Conservation (phyloP, 2,113 vertebrate species). For the Ibidorhyncha struthersii region DNA sequence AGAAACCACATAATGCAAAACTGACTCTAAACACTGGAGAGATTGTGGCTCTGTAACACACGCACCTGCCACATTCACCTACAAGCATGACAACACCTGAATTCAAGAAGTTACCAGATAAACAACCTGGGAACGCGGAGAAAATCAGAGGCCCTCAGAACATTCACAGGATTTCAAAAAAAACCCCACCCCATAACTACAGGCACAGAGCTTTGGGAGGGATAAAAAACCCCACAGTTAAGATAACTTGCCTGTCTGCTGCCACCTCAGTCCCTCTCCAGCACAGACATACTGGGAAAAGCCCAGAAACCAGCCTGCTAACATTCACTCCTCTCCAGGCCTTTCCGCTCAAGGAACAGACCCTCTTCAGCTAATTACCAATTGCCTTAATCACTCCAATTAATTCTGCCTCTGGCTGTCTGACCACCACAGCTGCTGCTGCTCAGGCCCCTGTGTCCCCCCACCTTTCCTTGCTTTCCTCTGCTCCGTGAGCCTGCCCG, state of each 20-base stretch:
- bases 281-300: not conserved
- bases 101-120: not conserved
- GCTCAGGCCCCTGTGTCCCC: not conserved
- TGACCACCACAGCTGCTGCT: not conserved
- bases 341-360: not conserved
- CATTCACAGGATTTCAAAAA: not conserved
- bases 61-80: not conserved
- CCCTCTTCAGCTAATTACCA: not conserved
- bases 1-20: not conserved
- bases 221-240: accelerated
- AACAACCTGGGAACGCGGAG: not conserved
- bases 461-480: not conserved
- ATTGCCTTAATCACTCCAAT: not conserved
- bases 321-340: not conserved
- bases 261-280: not conserved
- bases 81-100: accelerated
- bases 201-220: accelerated
- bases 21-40: not conserved
- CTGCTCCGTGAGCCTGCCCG: not conserved
- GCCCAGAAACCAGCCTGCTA: not conserved
- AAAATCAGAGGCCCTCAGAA: not conserved
- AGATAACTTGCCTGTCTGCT: not conserved
- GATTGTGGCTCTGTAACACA: accelerated
- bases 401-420: not conserved
- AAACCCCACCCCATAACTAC: accelerated